Evolutionary conservation across 2,113 vertebrate genomes (phyloP), one percentile per base, ranked within the genome.

Genomic region (Mustelus asterias): DNA sequence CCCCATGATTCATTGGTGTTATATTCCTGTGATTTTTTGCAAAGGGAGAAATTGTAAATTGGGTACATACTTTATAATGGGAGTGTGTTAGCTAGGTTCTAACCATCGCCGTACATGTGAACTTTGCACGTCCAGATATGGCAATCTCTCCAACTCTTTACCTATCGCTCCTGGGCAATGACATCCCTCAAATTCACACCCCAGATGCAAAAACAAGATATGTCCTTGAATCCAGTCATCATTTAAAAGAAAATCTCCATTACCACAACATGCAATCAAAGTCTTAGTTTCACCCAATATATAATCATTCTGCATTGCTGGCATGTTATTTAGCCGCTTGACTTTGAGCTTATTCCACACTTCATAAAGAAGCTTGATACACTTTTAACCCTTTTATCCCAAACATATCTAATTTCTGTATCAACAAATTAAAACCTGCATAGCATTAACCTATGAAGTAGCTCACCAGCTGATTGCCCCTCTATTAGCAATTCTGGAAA

Each of bases 351-450:
- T n/a, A 67, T 93, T 93, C 58, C 90, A 93, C 60, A 93, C 33
- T 37, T 93, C 18, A 93, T 93, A 41, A 93, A 41, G 20, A 24
- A 65, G 60, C 63, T 93, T n/a, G 37, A 67, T 65, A n/a, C 63
- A 67, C 58, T 58, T 58, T 58, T 26, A 92, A 92, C 58, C 58
- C 58, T 8, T 8, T 93, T n/a, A 93, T n/a, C 33, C 63, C 33
- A 41, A 63, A 41, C 90, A 93, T n/a, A 37, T 16, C 90, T 67
- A 93, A 93, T 67, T 93, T 93, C 67, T 11, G n/a, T 26, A 37
- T 65, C 26, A 93, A 93, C 90, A 93, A 93, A 93, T 65, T 93
- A 93, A 63, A 93, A 37, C 63, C n/a, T 93, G 90, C 60, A 54
- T n/a, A 37, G 58, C 8, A 58, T 58, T 58, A 58, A 3, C 8